These are phyloP conservation scores for Hemistola chrysoprasaria DNA, from an alignment of 2,888 invertebrate species.

Conservation along the genomic window DNA sequence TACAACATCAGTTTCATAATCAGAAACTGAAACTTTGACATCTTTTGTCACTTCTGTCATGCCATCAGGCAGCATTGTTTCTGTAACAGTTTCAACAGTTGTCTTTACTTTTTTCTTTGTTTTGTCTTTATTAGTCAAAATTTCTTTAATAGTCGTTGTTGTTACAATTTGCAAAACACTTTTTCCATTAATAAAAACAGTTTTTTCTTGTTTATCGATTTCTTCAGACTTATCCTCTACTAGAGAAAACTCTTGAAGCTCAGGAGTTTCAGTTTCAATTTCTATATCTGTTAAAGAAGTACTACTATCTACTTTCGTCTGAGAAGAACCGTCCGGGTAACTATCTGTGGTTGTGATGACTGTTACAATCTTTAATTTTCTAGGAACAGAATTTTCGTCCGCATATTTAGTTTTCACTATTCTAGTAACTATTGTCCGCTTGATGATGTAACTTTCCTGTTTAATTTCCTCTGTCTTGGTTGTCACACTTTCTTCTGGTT, in stretches of 20 bases:
- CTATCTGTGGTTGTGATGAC: slow-evolving; percentile 65
- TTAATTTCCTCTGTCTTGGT: slow-evolving; percentile 61
- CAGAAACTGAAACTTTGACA: slow-evolving; percentile 62
- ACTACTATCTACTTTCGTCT: slow-evolving; percentile 63
- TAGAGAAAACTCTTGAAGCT: slow-evolving; percentile 52
- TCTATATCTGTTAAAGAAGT: slow-evolving; percentile 63
- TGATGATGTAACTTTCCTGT: slow-evolving; percentile 49
- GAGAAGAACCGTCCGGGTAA: slow-evolving; percentile 72
- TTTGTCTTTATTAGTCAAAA: slow-evolving; percentile 52
- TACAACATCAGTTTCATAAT: slow-evolving; percentile 43
- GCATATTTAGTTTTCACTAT: slow-evolving; percentile 60
- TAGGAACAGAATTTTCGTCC: slow-evolving; percentile 48
- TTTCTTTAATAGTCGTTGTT: slow-evolving; percentile 63
- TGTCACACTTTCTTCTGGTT: slow-evolving; percentile 61
- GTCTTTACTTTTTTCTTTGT: slow-evolving; percentile 65
- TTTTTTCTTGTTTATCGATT: slow-evolving; percentile 56
- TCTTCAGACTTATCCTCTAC: slow-evolving; percentile 57
- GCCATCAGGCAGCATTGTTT: slow-evolving; percentile 60
- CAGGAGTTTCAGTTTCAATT: slow-evolving; percentile 45
- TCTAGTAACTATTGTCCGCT: slow-evolving; percentile 59
- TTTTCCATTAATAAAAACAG: slow-evolving; percentile 53
- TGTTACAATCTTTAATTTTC: slow-evolving; percentile 64
- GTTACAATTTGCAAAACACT: slow-evolving; percentile 60
- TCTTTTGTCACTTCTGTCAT: slow-evolving; percentile 70
- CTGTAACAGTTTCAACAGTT: slow-evolving; percentile 64